Percentiles rank a stretch among this genome's conserved stretches.
Conservation (phyloP, 2,888 invertebrate species). For the Cremastinae sp. region DNA sequence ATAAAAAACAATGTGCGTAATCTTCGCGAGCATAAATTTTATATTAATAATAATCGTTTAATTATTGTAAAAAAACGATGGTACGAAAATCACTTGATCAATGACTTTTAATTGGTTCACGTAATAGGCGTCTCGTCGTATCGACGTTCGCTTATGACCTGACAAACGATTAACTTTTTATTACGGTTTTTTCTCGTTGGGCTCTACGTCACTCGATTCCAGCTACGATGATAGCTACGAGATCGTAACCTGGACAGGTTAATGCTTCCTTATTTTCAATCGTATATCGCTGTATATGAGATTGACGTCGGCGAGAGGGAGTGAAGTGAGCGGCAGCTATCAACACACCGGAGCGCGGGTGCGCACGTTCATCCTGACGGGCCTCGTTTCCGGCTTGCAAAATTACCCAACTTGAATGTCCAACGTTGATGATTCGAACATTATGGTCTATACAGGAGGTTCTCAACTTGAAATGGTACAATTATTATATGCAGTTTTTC, state of each 20-base stretch:
- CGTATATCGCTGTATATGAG: conserved; percentile 64
- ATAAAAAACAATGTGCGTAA: no score
- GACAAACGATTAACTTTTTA: conserved; percentile 18
- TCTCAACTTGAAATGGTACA: background rate
- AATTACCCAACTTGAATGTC: conserved; percentile 63
- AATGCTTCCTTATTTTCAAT: conserved; percentile 69
- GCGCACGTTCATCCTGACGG: conserved; percentile 62
- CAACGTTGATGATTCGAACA: conserved; percentile 41
- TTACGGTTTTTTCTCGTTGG: background rate
- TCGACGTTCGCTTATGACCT: conserved; percentile 25
- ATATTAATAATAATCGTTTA: background rate
- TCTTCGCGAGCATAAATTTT: no score
- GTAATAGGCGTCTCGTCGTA: conserved; percentile 22
- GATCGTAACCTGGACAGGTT: conserved; percentile 53
- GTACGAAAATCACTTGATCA: conserved; percentile 1
- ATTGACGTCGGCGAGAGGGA: conserved; percentile 54
- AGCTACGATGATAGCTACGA: conserved; percentile 28
- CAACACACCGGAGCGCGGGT: conserved; percentile 6
- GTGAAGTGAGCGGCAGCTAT: conserved; percentile 28
- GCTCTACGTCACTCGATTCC: background rate
- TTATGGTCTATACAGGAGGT: background rate
- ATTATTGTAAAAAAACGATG: background rate
- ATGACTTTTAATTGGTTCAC: conserved; percentile 43
- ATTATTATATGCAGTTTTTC: no score
- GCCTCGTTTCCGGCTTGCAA: conserved; percentile 61